Conservation (phyloP, 2,888 invertebrate species). For the Lasioglossum leucozonium region DNA sequence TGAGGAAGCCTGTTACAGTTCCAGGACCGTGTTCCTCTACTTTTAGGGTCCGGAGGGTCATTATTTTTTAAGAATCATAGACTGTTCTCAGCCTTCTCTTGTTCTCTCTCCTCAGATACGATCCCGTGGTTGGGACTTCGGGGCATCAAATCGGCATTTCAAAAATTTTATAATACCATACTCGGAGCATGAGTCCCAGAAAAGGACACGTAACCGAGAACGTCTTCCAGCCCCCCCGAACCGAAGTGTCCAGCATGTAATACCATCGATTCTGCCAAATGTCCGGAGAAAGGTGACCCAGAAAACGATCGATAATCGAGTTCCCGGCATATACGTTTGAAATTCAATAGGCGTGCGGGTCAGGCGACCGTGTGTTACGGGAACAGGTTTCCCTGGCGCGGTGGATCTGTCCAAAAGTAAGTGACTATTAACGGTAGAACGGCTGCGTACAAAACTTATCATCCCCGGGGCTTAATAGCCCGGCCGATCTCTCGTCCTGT, state of each 20-base stretch:
- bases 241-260: background rate
- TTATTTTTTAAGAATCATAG: no score
- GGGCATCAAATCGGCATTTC: background rate
- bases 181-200: background rate
- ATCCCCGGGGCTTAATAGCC: slow-evolving; percentile 68
- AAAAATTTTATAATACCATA: background rate
- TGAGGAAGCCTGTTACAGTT: background rate
- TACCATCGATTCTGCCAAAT: slow-evolving; percentile 18
- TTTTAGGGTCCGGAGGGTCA: background rate
- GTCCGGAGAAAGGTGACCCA: slow-evolving; percentile 37
- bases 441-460: slow-evolving; percentile 70
- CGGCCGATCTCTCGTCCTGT: slow-evolving; percentile 37
- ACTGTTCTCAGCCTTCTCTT: no score
- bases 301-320: slow-evolving; percentile 55
- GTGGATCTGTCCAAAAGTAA: slow-evolving; percentile 71
- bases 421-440: slow-evolving; percentile 72
- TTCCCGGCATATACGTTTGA: slow-evolving; percentile 34
- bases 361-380: slow-evolving; percentile 33
- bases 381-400: slow-evolving; percentile 67
- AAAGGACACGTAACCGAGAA: background rate
- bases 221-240: background rate
- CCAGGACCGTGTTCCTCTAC: background rate
- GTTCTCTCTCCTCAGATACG: no score
- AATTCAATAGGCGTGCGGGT: slow-evolving; percentile 45
- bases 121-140: no score